Conservation (phyloP, 2,113 vertebrate genomes). For the Manacus vitellinus region DNA sequence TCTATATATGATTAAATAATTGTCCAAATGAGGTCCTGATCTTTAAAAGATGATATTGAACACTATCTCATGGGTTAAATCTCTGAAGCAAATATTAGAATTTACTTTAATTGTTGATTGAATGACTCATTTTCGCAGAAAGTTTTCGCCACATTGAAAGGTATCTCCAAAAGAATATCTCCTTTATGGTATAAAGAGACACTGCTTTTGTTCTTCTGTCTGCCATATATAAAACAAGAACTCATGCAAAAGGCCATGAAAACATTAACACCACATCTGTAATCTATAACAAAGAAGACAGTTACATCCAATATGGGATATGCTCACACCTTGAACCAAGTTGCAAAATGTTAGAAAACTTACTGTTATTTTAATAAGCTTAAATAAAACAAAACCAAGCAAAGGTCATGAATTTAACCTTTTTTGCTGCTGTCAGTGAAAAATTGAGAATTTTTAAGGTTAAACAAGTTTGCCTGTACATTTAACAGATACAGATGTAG, state of each 20-base stretch:
- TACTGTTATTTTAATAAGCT: background rate
- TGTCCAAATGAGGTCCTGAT: background rate
- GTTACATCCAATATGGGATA: background rate
- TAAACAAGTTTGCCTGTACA: background rate
- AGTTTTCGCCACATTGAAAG: background rate
- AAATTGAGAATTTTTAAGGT: background rate
- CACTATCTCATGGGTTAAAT: background rate
- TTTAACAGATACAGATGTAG: background rate
- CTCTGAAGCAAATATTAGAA: background rate
- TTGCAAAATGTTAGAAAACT: background rate
- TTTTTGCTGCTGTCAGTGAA: background rate
- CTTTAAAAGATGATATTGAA: background rate
- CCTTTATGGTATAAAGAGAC: background rate
- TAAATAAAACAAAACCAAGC: background rate
- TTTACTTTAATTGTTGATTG: background rate
- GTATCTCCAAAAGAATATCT: background rate
- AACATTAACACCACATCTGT: background rate
- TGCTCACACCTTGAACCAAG: background rate
- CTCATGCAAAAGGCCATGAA: background rate
- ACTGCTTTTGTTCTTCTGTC: background rate
- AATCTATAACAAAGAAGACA: background rate
- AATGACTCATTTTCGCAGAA: background rate
- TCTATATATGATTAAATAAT: background rate
- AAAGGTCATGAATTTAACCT: background rate
- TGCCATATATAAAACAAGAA: background rate